Evolutionary conservation across 2,113 vertebrate genomes (phyloP).

Genomic region (Ptyas mucosa): DNA sequence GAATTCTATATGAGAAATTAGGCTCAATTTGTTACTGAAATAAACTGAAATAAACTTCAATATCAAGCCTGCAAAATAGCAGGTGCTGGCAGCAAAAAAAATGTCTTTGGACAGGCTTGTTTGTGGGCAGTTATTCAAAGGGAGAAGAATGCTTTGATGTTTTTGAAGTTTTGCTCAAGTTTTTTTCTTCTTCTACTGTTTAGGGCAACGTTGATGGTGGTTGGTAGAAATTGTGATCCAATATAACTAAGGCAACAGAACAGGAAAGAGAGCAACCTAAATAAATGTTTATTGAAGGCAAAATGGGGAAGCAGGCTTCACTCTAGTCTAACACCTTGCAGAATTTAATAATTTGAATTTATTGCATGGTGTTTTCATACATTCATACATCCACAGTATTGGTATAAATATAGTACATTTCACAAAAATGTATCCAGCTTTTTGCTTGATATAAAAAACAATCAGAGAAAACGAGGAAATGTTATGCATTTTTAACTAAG

Average conservation of each 20-base stretch:
- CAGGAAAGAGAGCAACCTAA: not conserved
- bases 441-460: slow-evolving; percentile 12
- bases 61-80: not conserved
- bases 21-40: not conserved
- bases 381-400: not conserved
- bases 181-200: not conserved
- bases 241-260: not conserved
- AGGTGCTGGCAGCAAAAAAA: not conserved
- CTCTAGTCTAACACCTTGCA: not conserved
- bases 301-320: not conserved
- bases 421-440: not conserved
- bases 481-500: slow-evolving; percentile 18
- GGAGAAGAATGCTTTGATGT: not conserved
- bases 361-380: not conserved
- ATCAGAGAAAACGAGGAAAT: slow-evolving; percentile 11
- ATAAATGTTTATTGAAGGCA: not conserved
- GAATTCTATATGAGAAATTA: not conserved
- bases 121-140: not conserved
- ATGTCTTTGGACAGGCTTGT: not conserved
- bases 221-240: not conserved
- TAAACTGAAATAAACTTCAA: not conserved
- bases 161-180: not conserved
- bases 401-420: not conserved
- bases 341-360: not conserved
- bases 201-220: not conserved